phyloP scores from a whole-genome alignment of 2,113 vertebrate species.

The Anolis carolinensis region DNA sequence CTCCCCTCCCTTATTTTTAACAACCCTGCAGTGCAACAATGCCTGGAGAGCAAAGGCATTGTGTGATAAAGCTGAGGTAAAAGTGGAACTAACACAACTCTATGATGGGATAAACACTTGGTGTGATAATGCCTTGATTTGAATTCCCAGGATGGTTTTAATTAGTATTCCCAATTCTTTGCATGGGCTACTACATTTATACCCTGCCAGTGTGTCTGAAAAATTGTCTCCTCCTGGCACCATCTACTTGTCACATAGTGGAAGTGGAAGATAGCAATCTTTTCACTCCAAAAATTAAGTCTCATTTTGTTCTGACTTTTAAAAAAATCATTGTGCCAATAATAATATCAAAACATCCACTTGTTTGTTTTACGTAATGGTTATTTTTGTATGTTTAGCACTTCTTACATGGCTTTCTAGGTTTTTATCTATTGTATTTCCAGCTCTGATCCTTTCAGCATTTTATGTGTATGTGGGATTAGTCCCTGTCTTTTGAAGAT shows the following conservation, averaged over 20 bases:
- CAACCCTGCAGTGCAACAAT: no score
- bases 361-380: neutral
- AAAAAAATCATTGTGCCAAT: neutral
- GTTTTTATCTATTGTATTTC: slow-evolving; percentile 10
- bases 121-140: neutral
- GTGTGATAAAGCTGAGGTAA: no score
- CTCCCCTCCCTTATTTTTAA: no score
- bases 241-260: neutral
- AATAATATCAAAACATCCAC: neutral
- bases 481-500: neutral
- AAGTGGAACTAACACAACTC: no score
- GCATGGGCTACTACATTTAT: neutral
- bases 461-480: neutral
- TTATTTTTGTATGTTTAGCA: slow-evolving; percentile 22
- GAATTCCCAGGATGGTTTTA: neutral
- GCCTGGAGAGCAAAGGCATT: no score
- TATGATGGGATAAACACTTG: no score
- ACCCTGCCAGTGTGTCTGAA: neutral
- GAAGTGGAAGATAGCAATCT: neutral
- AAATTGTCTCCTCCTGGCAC: neutral
- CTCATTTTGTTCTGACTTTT: neutral
- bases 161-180: neutral
- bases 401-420: neutral
- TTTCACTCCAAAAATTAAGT: slow-evolving; percentile 11
- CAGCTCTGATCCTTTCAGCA: neutral